Evolutionary conservation across 2,888 invertebrate genomes (phyloP).

Genomic region (Acanthosoma haemorrhoidale): DNA sequence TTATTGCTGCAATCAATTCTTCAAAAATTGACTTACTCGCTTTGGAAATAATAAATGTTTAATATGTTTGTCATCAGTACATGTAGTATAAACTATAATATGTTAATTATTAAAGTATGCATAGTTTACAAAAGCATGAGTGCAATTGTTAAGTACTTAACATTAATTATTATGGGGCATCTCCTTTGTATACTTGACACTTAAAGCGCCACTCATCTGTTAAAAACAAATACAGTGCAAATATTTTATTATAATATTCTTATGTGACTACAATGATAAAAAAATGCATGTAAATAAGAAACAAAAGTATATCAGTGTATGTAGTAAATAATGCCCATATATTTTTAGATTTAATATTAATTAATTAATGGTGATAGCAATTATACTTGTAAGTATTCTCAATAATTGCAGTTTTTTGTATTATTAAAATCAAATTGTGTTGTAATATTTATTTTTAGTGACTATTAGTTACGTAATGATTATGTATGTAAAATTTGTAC

Average conservation of each 20-base stretch:
- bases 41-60: too few relatives aligned
- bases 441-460: conserved; percentile 28
- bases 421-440: conserved; percentile 25
- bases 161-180: background rate
- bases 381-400: conserved; percentile 11
- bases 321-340: background rate
- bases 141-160: background rate
- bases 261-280: background rate
- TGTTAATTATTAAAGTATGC: background rate
- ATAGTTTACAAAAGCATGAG: background rate
- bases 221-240: background rate
- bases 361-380: conserved; percentile 19
- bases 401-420: conserved; percentile 18
- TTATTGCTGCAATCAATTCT: too few relatives aligned
- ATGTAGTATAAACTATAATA: background rate
- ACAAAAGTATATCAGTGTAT: background rate
- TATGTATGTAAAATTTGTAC: conserved; percentile 13
- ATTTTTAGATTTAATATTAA: conserved; percentile 20
- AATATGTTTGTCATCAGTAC: background rate
- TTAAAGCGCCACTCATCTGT: too few relatives aligned
- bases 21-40: too few relatives aligned
- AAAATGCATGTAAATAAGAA: background rate
- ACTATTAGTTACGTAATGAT: conserved; percentile 1
- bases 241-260: background rate
- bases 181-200: background rate